A percentile compares a stretch with the other conserved stretches of the same genome.
Conservation (phyloP, 2,797 vertebrate genomes). For the Microhierax caerulescens region DNA sequence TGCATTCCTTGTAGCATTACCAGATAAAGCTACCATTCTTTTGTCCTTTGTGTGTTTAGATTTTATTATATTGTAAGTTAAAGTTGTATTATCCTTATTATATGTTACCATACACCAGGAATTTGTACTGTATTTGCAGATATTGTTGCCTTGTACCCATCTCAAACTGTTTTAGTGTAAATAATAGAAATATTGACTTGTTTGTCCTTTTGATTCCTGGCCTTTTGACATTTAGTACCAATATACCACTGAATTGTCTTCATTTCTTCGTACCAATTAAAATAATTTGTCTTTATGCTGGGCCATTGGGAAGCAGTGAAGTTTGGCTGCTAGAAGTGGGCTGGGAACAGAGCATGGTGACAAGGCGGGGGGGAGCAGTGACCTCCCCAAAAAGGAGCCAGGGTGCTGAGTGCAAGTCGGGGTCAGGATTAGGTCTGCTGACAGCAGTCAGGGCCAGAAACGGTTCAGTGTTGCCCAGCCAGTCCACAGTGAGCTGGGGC, state of each 20-base stretch:
- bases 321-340: not conserved
- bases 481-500: accelerated
- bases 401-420: accelerated
- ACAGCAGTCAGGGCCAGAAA: not conserved
- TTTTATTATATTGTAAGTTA: not conserved
- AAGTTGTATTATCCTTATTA: not conserved
- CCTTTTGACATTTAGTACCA: not conserved
- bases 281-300: not conserved
- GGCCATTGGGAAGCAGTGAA: not conserved
- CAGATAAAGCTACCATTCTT: not conserved
- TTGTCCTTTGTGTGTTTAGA: not conserved
- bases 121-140: not conserved
- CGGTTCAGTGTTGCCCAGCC: not conserved
- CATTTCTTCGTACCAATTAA: not conserved
- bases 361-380: not conserved
- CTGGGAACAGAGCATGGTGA: accelerated
- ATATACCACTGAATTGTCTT: not conserved
- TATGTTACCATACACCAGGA: not conserved
- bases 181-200: not conserved
- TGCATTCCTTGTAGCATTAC: not conserved
- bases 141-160: not conserved
- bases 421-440: not conserved
- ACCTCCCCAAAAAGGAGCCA: not conserved
- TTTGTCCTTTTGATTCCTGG: not conserved
- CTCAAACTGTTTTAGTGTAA: not conserved